Base-by-base conservation (phyloP, 2,888 invertebrate species). In the Synanthedon myopaeformis region DNA sequence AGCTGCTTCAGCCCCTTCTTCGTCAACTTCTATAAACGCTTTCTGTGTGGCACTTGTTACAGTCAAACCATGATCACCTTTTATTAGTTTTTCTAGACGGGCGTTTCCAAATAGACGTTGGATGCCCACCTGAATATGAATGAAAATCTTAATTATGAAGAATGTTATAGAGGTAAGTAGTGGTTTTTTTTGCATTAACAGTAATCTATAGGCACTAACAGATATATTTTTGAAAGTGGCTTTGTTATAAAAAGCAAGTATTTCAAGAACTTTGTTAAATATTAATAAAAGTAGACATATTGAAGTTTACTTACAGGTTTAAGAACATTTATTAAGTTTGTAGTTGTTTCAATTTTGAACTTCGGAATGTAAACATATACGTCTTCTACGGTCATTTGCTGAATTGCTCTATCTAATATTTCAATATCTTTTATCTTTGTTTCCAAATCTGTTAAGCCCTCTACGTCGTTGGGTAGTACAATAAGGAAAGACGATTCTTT, bases 1-100 rank as follows among this genome's bases (percentile, higher is more conserved):
- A 52, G 94, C 92, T 1, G 94, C 94, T 74, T 95, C 95, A 10
- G 94, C 92, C 0, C 96, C 96, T 70, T 95, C 92, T 74, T 96
- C 96, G 69, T 94, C 93, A 0, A 96, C 92, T 69, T 94, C 93
- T 64, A 96, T 92, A 65, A 92, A 94, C 4, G 95, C 93, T 74
- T 96, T 96, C 67, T 96, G 96, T 4, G 92, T 70, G 8, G 93
- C 92, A 59, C 91, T 89, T 62, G 89, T 89, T 11, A 96, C 89
- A 53, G 64, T 76, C 19, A 96, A 73, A 3, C 74, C 63, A 4
- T 69, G 67, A 1, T 70, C 55, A 45, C 62, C 57, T 52, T 89
- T 80, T 14, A 92, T 72, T 52, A 96, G 87, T 13, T 91, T 91
- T 13, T 86, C 76, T 62, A 95, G 90, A 60, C 91, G 83, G 2